A percentile compares a stretch with the other conserved stretches of the same genome.
These are phyloP conservation scores for Pseudococcus viburni DNA, from an alignment of 2,888 invertebrate genomes.

Conservation along the genomic window DNA sequence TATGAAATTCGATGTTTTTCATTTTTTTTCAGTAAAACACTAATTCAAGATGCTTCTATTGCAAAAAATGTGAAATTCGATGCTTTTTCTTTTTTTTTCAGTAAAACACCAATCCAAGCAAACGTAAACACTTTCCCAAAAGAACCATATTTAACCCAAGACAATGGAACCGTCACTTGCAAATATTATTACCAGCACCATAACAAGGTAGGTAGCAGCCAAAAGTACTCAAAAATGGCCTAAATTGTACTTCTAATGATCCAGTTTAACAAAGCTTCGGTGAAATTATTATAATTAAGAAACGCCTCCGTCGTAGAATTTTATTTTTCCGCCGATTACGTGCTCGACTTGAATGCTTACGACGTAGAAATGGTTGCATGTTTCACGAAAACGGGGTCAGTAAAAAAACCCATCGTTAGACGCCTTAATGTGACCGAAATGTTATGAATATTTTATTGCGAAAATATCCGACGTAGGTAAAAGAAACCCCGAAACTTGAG, in stretches of 20 bases:
- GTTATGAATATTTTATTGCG: constrained; percentile 44
- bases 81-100: background rate
- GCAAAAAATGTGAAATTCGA: background rate
- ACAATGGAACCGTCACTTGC: constrained; percentile 30
- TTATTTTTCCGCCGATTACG: constrained; percentile 34
- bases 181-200: constrained; percentile 61
- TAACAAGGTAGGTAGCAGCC: constrained; percentile 36
- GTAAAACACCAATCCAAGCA: constrained; percentile 16
- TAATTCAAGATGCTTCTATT: too few relatives aligned
- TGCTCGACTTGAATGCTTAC: constrained; percentile 24
- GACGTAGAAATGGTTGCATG: constrained; percentile 42
- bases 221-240: background rate
- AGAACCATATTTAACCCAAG: constrained; percentile 47
- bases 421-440: constrained; percentile 50
- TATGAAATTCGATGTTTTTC: too few relatives aligned
- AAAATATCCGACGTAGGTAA: background rate
- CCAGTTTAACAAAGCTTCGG: background rate
- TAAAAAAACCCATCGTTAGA: constrained; percentile 46
- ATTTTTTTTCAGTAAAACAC: too few relatives aligned
- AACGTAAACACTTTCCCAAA: constrained; percentile 24
- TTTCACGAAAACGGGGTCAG: constrained; percentile 54
- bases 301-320: background rate
- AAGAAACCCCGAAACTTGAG: background rate
- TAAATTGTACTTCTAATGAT: background rate
- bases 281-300: constrained; percentile 45